Base-by-base conservation (phyloP, 1,140 invertebrate genomes). In the Antheraea mylitta region DNA sequence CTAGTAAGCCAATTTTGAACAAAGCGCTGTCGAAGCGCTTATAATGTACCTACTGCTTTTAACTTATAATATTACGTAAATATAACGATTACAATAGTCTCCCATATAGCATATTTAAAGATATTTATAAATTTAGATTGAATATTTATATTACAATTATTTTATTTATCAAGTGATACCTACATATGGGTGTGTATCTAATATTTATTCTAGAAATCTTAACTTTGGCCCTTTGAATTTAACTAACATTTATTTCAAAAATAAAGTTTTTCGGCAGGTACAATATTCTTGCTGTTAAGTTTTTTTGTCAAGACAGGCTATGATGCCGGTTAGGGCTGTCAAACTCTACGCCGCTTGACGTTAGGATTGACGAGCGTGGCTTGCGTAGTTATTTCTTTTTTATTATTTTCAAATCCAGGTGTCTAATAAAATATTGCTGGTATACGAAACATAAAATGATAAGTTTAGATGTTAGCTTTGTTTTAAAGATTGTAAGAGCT, bases 261-360 rank as follows among this genome's bases (percentile, higher is more conserved):
- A 74, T 70, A 19, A 48, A 48, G 22, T 38, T 22, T n/a, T 45
- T 18, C 18, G 42, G 45, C 11, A 53, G 45, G 45, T 53, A 71
- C 58, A 60, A 58, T 60, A 58, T 65, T 48, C 67, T 76, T 75
- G 73, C 61, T 66, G 70, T 79, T 84, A 82, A 86, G 86, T 89
- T 87, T 85, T 80, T 53, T 81, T 74, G 76, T 72, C 71, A 73
- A 76, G 70, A 66, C 76, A 76, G 70, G 74, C 81, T 80, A 75
- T 91, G 89, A 91, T 85, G 89, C 80, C 87, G 87, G 89, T 91
- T 86, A 84, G 78, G 81, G 78, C 89, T 90, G 89, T 91, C 89
- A 91, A 85, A 89, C 11, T 11, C 38, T 42, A 83, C 76, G 79
- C 78, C 6, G 38, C 38, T 75, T 87, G 85, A 89, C 85, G 83